These are phyloP conservation scores for Leptura quadrifasciata DNA, from an alignment of 2,888 invertebrate species.

Conservation along the genomic window DNA sequence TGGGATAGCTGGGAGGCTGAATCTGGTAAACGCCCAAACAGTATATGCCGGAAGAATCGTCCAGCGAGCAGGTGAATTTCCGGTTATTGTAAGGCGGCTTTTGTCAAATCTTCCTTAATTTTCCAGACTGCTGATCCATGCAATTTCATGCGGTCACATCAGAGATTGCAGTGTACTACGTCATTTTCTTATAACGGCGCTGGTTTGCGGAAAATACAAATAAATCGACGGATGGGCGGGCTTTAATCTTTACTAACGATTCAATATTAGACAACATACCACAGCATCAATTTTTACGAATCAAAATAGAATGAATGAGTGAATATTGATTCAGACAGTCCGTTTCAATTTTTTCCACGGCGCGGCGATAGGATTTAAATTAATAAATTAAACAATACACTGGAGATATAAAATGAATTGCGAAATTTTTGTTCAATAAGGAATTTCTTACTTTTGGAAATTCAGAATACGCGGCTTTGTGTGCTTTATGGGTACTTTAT, in stretches of 20 bases:
- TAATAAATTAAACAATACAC: no score
- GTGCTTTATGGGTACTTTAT: no score
- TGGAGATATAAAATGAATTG: no score
- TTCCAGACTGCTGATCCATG: constrained; percentile 59
- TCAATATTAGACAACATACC: neutral
- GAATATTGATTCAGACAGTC: neutral
- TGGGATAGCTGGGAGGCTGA: neutral
- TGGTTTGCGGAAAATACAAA: constrained; percentile 27
- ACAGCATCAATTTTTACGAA: neutral
- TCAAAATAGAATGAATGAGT: neutral
- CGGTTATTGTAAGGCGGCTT: constrained; percentile 50
- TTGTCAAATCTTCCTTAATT: constrained; percentile 59
- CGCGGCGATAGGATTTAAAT: no score
- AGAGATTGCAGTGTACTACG: constrained; percentile 52
- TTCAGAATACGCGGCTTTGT: no score
- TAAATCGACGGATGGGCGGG: neutral
- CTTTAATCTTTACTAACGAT: neutral
- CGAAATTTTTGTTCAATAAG: no score
- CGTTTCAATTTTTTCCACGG: no score
- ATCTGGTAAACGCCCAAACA: neutral
- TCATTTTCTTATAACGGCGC: constrained; percentile 34
- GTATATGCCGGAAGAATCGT: neutral
- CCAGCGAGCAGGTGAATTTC: constrained; percentile 47
- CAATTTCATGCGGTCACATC: constrained; percentile 53
- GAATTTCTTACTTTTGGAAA: no score